Base-by-base conservation (phyloP, 2,888 invertebrate genomes). In the Hoplodrina blanda region DNA sequence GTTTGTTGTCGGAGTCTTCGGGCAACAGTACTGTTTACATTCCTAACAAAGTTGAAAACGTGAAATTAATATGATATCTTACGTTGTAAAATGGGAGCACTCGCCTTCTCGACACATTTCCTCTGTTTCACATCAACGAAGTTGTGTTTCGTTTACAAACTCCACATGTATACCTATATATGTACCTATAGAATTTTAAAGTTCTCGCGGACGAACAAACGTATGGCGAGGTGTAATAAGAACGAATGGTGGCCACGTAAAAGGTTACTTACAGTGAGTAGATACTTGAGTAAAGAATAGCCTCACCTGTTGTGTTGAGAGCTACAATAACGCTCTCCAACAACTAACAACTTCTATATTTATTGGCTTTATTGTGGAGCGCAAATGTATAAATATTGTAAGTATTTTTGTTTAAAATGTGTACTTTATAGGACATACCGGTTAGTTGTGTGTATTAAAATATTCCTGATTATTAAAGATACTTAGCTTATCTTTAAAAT, bases 11-110 rank as follows among this genome's bases (percentile, higher is more conserved):
- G 55, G 65, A 81, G 57, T 82, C 78, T 74, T 78, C 73, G 73
- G 56, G 73, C 75, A 52, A 37, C 62, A 68, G 56, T 72, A 63
- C 66, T 71, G 73, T 70, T 80, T 74, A 83, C 73, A 78, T 77
- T 84, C 75, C 77, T 81, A 72, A 69, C 73, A 72, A 87, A 86
- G 79, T 82, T 84, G 78, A 73, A 80, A 83, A 85, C 80, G 78
- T 75, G 75, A 85, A 82, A 84, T 86, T 85, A 88, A 88, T 86
- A 85, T 82, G 76, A 80, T 82, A 83, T 81, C 75, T 77, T 74
- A 69, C 44, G 69, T 56, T 79, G n/a, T 75, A 49, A 65, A 68
- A 57, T 50, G 65, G 53, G 57, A 74, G 55, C 67, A 68, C 76
- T 74, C 71, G 56, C 61, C 68, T 81, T 83, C 69, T 62, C 69